Base-by-base conservation (phyloP, 1,140 invertebrate genomes). In the Saccostrea cuccullata region DNA sequence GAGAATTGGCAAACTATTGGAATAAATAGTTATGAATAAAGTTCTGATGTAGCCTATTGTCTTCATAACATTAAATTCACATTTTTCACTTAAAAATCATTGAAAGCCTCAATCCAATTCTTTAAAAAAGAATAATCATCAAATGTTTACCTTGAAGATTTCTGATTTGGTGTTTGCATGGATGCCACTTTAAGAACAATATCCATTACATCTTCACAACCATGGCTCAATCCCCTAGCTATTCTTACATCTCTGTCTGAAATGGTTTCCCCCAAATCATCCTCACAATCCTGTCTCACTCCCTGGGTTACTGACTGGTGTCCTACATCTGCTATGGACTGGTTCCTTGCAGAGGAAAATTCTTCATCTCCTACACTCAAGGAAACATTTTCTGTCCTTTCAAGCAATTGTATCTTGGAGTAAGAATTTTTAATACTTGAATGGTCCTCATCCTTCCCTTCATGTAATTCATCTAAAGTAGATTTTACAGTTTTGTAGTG, bases 161-260 rank as follows among this genome's bases (percentile, higher is more conserved):
- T 26, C 26, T 73, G 26, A 36, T 30, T 26, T 36, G 23, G 26
- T 12, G 70, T 15, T 13, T 73, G 70, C 26, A 26, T 73, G 70
- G 13, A 30, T 12, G 26, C 70, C 15, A 73, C 70, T 73, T 73
- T 26, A 15, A 73, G 70, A 30, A 36, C 70, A 30, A 30, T 17
- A 73, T 73, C 70, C 70, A 73, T 73, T 26, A 73, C 70, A 13
- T 73, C 70, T 26, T 73, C 70, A 73, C 70, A 73, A 73, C 70
- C 70, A 73, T 73, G 70, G 30, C 70, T 73, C 9, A 73, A 26
- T 73, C 26, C 70, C 9, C 11, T 73, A 1, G 70, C 70, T 30
- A 73, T 73, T 26, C 70, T 26, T 30, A 26, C 9, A 73, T 13
- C 70, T 30, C 8, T 15, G 26, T 30, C 26, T 11, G 15, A 6